These are phyloP conservation scores for Gadus macrocephalus DNA, from an alignment of 2,113 vertebrate species.

Conservation along the genomic window DNA sequence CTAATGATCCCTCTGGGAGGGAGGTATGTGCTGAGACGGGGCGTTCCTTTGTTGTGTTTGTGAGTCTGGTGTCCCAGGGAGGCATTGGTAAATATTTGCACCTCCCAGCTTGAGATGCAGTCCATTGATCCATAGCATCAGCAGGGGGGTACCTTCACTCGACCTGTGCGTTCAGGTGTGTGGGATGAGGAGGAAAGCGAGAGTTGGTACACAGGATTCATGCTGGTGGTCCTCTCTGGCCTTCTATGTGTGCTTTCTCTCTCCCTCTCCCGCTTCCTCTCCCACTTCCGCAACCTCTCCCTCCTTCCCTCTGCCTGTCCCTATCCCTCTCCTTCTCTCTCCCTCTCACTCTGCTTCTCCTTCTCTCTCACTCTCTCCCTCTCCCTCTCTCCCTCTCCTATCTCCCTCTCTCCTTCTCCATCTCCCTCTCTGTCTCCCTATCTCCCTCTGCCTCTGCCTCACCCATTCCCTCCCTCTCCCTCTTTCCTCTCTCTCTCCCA, in stretches of 20 bases:
- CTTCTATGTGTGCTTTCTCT: neutral
- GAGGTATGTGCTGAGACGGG: conserved; percentile 71
- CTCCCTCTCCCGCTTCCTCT: neutral
- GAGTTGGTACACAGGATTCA: conserved; percentile 34
- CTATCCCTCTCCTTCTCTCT: neutral
- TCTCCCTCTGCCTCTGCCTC: too few relatives aligned
- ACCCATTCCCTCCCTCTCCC: neutral
- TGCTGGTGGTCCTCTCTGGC: conserved; percentile 53
- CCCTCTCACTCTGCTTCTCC: conserved; percentile 7
- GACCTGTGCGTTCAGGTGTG: conserved; percentile 71
- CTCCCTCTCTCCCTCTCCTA: neutral
- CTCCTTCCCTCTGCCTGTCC: too few relatives aligned
- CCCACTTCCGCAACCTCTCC: neutral
- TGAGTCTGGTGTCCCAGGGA: conserved; percentile 61
- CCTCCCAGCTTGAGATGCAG: conserved; percentile 56
- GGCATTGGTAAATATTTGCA: conserved; percentile 71
- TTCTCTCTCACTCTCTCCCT: neutral
- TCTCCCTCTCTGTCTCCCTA: neutral
- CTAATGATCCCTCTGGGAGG: conserved; percentile 65
- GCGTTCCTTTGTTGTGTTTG: conserved; percentile 60
- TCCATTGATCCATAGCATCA: conserved; percentile 51
- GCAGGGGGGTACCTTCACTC: conserved; percentile 60
- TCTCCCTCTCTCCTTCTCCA: neutral
- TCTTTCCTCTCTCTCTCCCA: too few relatives aligned
- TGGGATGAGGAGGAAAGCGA: conserved; percentile 50